These are phyloP conservation scores for Andrena camellia DNA, from an alignment of 2,888 invertebrate genomes.

Conservation along the genomic window DNA sequence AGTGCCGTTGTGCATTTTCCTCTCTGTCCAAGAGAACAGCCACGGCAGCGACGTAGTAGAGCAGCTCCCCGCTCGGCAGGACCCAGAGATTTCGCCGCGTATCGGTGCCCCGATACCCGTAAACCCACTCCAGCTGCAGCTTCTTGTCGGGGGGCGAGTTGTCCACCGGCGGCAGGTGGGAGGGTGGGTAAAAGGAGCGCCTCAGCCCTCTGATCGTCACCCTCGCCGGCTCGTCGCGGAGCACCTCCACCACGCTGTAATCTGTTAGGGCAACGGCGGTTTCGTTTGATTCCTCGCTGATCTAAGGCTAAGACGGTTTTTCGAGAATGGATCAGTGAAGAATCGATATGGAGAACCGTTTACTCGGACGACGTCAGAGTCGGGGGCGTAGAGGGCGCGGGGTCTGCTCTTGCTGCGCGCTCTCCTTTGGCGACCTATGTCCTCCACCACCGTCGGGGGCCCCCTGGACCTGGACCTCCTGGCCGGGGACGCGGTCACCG, in stretches of 20 bases:
- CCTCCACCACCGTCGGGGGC: conserved; percentile 85
- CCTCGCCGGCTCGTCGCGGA: conserved; percentile 94
- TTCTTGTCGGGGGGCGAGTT: conserved; percentile 95
- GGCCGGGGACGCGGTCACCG: conserved; percentile 87
- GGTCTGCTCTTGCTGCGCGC: conserved; percentile 95
- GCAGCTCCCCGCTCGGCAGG: conserved; percentile 95
- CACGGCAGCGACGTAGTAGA: conserved; percentile 97
- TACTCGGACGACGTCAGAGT: conserved; percentile 92
- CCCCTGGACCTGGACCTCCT: conserved; percentile 89
- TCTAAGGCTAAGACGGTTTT: neutral
- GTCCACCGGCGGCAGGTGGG: conserved; percentile 93
- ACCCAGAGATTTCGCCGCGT: conserved; percentile 96
- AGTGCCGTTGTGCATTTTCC: conserved; percentile 95
- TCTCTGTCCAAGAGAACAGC: conserved; percentile 95
- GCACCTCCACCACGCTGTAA: conserved; percentile 93
- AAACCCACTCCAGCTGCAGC: conserved; percentile 97
- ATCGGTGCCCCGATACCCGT: conserved; percentile 97
- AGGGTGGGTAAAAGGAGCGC: conserved; percentile 94
- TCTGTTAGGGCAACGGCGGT: conserved; percentile 85
- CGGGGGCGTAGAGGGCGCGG: conserved; percentile 93
- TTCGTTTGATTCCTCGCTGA: neutral
- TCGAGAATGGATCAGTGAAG: neutral
- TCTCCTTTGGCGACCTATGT: conserved; percentile 87
- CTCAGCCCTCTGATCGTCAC: conserved; percentile 93
- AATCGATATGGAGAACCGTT: conserved; percentile 87